Conservation (phyloP, 2,888 invertebrate genomes). For the Graphium colonna region DNA sequence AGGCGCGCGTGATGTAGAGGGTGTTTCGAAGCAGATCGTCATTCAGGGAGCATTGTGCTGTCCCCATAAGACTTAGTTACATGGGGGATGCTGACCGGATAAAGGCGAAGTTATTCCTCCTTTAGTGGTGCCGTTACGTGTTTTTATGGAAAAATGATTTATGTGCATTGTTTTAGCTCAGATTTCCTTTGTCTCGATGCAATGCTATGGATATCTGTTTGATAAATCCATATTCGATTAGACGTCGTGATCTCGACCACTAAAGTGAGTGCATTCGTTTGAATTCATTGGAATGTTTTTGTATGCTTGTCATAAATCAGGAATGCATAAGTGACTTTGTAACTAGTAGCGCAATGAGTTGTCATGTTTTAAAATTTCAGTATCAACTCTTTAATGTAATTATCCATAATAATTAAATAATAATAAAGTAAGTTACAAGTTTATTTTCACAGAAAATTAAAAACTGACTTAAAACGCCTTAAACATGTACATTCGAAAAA, state of each 20-base stretch:
- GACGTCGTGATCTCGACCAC: not conserved
- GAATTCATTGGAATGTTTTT: not conserved
- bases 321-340: no score
- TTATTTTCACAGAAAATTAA: no score
- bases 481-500: no score
- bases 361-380: no score
- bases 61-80: constrained; percentile 43
- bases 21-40: constrained; percentile 51
- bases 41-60: constrained; percentile 47
- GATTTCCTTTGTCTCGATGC: constrained; percentile 52
- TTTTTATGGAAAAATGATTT: constrained; percentile 55
- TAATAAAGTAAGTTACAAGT: no score
- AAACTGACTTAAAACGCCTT: no score
- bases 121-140: constrained; percentile 35
- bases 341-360: no score
- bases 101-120: constrained; percentile 37
- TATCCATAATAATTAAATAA: no score
- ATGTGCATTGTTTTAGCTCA: constrained; percentile 60
- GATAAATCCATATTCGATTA: constrained; percentile 43
- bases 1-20: constrained; percentile 55
- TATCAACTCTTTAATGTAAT: no score
- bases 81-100: constrained; percentile 42
- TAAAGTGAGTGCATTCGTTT: not conserved
- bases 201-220: constrained; percentile 45
- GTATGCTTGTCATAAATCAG: no score